phyloP scores from a whole-genome alignment of 2,888 invertebrate species.

The Ectemnius lituratus region DNA sequence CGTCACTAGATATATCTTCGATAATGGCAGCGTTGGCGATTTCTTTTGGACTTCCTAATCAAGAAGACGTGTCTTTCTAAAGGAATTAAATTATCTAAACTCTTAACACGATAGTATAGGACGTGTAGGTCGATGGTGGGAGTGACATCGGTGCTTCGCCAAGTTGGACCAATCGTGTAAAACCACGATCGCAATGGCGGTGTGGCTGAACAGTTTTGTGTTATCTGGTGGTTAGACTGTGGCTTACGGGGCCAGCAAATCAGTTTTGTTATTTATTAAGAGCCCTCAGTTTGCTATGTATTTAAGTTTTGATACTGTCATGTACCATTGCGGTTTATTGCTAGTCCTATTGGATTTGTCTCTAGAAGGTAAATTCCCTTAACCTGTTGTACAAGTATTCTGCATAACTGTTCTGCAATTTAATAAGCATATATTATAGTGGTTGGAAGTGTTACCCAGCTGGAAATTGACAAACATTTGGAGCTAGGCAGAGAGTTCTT shows the following conservation, averaged over 20 bases:
- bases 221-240: constrained; percentile 67
- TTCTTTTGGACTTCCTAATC: too few species aligned
- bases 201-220: constrained; percentile 69
- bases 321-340: constrained; percentile 72
- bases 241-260: constrained; percentile 45
- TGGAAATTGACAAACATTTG: constrained; percentile 94
- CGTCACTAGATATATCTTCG: background rate
- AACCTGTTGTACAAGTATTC: constrained; percentile 60
- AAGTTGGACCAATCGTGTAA: constrained; percentile 78
- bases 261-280: constrained; percentile 45
- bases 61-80: too few species aligned
- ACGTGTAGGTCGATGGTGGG: constrained; percentile 22
- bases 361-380: constrained; percentile 70
- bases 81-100: background rate
- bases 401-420: background rate
- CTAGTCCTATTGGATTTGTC: constrained; percentile 71
- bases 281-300: constrained; percentile 21
- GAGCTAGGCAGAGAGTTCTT: constrained; percentile 95
- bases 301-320: constrained; percentile 55
- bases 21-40: too few species aligned
- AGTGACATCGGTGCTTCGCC: constrained; percentile 29
- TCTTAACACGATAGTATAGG: constrained; percentile 6
- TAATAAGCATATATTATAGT: constrained; percentile 78
- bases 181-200: constrained; percentile 78
- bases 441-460: constrained; percentile 84